These are phyloP conservation scores for Dufourea novaeangliae DNA, from an alignment of 1,140 invertebrate genomes.

Conservation along the genomic window DNA sequence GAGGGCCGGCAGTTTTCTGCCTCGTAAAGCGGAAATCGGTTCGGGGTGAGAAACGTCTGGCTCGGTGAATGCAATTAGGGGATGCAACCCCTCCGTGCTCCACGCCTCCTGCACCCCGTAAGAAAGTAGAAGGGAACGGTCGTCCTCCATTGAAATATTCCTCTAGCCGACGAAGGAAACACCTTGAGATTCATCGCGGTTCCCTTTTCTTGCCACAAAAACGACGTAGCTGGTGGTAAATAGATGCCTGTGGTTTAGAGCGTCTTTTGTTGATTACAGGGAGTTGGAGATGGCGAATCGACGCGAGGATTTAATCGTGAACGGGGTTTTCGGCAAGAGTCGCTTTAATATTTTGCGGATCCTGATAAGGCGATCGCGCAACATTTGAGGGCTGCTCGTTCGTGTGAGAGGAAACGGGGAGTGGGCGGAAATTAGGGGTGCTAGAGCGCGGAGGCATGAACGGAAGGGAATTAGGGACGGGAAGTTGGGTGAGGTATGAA, in stretches of 20 bases:
- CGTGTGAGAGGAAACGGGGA: background rate
- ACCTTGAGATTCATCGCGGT: background rate
- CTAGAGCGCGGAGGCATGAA: background rate
- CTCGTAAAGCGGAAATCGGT: slow-evolving; percentile 34
- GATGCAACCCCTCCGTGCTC: slow-evolving; percentile 27
- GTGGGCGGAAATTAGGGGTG: background rate
- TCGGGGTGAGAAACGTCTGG: slow-evolving; percentile 28
- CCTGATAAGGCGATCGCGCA: slow-evolving; percentile 54
- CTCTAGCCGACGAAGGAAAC: background rate
- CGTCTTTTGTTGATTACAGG: background rate
- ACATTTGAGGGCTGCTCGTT: slow-evolving; percentile 12
- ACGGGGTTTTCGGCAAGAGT: too few species aligned
- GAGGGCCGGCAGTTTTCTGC: slow-evolving; percentile 6
- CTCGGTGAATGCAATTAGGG: slow-evolving; percentile 53
- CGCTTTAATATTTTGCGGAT: slow-evolving; percentile 53
- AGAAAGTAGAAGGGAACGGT: slow-evolving; percentile 25
- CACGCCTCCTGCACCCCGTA: background rate
- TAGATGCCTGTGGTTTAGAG: slow-evolving; percentile 19
- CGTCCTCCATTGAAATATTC: slow-evolving; percentile 47
- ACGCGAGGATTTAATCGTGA: slow-evolving; percentile 17
- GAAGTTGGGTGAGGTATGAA: background rate
- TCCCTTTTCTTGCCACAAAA: background rate
- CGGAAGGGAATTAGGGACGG: background rate
- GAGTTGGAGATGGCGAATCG: background rate
- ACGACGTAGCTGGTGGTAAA: slow-evolving; percentile 1